phyloP scores from a whole-genome alignment of 2,113 vertebrate genomes.

The Onychostoma macrolepis region DNA sequence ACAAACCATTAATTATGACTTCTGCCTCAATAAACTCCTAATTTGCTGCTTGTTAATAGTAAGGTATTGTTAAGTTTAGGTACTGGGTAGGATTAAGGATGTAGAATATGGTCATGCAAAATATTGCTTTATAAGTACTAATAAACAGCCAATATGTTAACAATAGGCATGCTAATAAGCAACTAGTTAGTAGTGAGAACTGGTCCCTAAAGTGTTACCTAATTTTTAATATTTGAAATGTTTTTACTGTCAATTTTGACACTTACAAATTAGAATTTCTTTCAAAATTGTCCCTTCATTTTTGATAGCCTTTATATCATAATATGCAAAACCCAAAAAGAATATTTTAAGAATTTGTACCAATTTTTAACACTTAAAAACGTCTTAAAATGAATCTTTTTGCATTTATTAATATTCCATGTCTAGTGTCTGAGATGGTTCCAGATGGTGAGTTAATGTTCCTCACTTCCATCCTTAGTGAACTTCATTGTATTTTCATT shows the following conservation, averaged over 20 bases:
- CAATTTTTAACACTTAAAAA: neutral
- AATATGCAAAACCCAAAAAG: neutral
- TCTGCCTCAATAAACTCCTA: too few species aligned
- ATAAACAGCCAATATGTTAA: too few species aligned
- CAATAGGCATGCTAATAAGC: too few species aligned
- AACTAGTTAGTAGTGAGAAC: too few species aligned
- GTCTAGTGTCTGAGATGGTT: conserved; percentile 81
- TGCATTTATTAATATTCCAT: conserved; percentile 49
- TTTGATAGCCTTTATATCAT: neutral
- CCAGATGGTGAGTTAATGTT: conserved; percentile 77
- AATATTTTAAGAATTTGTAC: neutral
- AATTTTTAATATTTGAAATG: neutral
- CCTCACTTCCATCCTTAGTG: neutral
- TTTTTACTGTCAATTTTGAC: neutral
- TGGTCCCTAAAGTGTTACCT: too few species aligned
- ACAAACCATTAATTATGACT: too few species aligned
- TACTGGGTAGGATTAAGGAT: too few species aligned
- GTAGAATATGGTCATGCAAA: too few species aligned
- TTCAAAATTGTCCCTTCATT: neutral
- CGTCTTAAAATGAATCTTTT: neutral
- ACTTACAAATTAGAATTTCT: neutral
- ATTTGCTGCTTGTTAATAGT: too few species aligned
- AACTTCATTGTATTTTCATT: neutral
- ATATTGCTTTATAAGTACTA: too few species aligned
- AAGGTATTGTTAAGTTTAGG: too few species aligned